Percentiles rank a stretch among this genome's conserved stretches.
These are phyloP conservation scores for Drosophila subquinaria DNA, from an alignment of 2,888 invertebrate genomes.

Conservation along the genomic window DNA sequence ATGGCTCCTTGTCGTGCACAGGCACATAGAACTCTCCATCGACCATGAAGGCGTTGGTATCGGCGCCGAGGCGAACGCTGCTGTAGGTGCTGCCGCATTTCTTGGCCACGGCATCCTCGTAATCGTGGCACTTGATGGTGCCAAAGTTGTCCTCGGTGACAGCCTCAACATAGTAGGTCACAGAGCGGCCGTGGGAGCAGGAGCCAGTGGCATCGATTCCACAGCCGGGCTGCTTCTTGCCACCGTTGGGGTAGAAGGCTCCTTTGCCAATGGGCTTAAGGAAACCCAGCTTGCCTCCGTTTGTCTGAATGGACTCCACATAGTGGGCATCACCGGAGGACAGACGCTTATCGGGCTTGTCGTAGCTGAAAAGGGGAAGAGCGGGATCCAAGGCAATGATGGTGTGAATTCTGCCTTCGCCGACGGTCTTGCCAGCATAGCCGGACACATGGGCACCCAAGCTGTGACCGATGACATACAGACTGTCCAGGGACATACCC, in stretches of 20 bases:
- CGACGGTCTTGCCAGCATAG: conserved; percentile 87
- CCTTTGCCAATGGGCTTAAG: conserved; percentile 84
- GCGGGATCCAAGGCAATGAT: conserved; percentile 86
- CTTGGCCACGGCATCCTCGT: conserved; percentile 67
- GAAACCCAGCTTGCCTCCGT: conserved; percentile 82
- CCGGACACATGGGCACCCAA: conserved; percentile 88
- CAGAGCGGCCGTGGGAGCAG: conserved; percentile 86
- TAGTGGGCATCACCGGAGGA: conserved; percentile 77
- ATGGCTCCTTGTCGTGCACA: conserved; percentile 82
- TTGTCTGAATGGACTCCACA: conserved; percentile 84
- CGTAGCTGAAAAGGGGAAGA: conserved; percentile 78
- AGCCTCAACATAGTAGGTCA: conserved; percentile 86
- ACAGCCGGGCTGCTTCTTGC: conserved; percentile 86
- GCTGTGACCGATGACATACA: conserved; percentile 87
- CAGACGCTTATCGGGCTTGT: conserved; percentile 73
- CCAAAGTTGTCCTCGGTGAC: conserved; percentile 79
- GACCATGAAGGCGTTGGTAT: conserved; percentile 73
- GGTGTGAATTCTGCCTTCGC: conserved; percentile 87
- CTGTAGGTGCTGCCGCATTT: conserved; percentile 71
- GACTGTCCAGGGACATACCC: conserved; percentile 85
- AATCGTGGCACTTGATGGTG: conserved; percentile 74
- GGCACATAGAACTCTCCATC: conserved; percentile 83
- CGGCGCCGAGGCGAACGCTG: conserved; percentile 78
- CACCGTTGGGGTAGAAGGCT: conserved; percentile 87
- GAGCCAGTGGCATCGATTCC: conserved; percentile 81